A percentile compares a stretch with the other conserved stretches of the same genome.
These are phyloP conservation scores for Strongylocentrotus purpuratus DNA, from an alignment of 35 echinoderm and acorn worm genomes.

Conservation along the genomic window DNA sequence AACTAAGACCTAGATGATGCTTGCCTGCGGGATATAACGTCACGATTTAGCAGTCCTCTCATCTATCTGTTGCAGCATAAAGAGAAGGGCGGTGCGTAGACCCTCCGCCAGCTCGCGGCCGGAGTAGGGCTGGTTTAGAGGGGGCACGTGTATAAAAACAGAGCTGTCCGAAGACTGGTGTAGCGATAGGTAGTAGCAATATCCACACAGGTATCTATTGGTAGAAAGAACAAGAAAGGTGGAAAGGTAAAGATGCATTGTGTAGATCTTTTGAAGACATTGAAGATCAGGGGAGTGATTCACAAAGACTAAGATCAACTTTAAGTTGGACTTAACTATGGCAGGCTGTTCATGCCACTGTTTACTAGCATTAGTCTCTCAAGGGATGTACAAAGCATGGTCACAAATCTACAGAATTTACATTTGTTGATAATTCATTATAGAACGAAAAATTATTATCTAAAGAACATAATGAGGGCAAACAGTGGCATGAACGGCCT, in stretches of 20 bases:
- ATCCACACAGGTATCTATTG: slow-evolving; percentile 93
- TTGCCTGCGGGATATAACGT: background rate
- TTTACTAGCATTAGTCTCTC: too few relatives aligned
- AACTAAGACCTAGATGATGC: background rate
- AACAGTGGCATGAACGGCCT: too few relatives aligned
- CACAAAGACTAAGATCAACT: too few relatives aligned
- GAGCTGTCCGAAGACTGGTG: slow-evolving; percentile 71
- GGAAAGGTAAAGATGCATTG: background rate
- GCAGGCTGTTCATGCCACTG: too few relatives aligned
- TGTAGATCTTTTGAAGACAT: background rate
- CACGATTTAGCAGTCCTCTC: background rate
- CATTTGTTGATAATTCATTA: too few relatives aligned
- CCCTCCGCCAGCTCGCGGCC: slow-evolving; percentile 75
- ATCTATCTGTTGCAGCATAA: slow-evolving; percentile 78
- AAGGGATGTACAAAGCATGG: too few relatives aligned
- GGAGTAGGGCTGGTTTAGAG: slow-evolving; percentile 84
- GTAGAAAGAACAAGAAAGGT: slow-evolving; percentile 14
- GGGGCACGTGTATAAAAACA: slow-evolving; percentile 94
- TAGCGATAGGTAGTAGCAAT: slow-evolving; percentile 86
- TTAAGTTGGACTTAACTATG: too few relatives aligned
- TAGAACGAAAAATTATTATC: too few relatives aligned
- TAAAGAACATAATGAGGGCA: too few relatives aligned
- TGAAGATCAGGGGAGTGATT: too few relatives aligned
- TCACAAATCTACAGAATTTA: too few relatives aligned
- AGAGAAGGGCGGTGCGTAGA: slow-evolving; percentile 66